These are phyloP conservation scores for Discoglossus pictus DNA, from an alignment of 2,797 vertebrate species.

Conservation along the genomic window DNA sequence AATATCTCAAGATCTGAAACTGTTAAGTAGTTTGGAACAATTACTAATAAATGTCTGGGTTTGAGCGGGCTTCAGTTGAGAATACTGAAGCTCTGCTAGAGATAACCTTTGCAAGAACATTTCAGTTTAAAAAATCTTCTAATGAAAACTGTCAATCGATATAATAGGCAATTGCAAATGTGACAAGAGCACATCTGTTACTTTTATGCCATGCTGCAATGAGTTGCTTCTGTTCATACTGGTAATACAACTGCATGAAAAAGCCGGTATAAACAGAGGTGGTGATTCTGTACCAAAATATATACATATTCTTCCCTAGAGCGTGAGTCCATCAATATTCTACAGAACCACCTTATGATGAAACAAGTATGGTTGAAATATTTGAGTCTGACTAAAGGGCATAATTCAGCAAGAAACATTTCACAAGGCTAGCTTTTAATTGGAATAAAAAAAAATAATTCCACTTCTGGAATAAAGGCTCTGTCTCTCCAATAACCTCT, in stretches of 20 bases:
- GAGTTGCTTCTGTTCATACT: slow-evolving; percentile 1
- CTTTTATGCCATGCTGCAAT: slow-evolving; percentile 18
- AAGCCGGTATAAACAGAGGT: neutral
- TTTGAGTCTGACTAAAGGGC: too few species aligned
- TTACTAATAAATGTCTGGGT: slow-evolving; percentile 4
- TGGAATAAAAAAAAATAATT: too few species aligned
- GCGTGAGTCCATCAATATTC: too few species aligned
- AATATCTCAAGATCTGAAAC: neutral
- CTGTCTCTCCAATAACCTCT: too few species aligned
- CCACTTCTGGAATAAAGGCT: too few species aligned
- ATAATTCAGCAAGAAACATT: too few species aligned
- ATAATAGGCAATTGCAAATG: slow-evolving; percentile 21
- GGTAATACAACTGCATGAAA: neutral
- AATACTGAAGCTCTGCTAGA: slow-evolving; percentile 15
- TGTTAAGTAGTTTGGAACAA: neutral
- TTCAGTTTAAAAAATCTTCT: slow-evolving; percentile 11
- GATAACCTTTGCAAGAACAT: slow-evolving; percentile 21
- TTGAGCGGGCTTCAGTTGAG: neutral
- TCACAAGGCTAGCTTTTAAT: too few species aligned
- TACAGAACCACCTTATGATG: too few species aligned
- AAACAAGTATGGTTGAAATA: too few species aligned
- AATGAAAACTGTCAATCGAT: slow-evolving; percentile 29
- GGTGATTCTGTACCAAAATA: too few species aligned
- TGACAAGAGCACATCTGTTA: slow-evolving; percentile 26
- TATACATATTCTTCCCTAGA: too few species aligned